These are phyloP conservation scores for Drosophila bifasciata DNA, from an alignment of 1,140 invertebrate species.

Conservation along the genomic window DNA sequence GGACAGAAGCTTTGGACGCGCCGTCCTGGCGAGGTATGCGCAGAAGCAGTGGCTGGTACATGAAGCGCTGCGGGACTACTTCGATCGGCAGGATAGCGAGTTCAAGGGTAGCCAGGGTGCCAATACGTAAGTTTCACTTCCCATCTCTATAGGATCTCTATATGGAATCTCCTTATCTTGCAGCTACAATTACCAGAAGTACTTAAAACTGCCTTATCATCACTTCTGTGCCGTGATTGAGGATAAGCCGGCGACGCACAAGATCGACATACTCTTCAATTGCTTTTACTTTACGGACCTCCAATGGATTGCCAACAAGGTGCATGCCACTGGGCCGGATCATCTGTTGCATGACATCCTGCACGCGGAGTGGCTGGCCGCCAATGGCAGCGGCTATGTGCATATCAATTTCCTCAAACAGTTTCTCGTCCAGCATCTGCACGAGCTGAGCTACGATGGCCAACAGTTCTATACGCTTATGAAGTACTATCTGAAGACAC, in stretches of 20 bases:
- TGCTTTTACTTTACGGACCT: conserved; percentile 86
- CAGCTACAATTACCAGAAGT: conserved; percentile 91
- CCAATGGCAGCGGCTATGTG: conserved; percentile 48
- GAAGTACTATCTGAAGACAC: conserved; percentile 86
- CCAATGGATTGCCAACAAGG: conserved; percentile 90
- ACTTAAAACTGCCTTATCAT: conserved; percentile 93
- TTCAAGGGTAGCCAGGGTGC: conserved; percentile 61
- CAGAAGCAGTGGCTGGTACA: conserved; percentile 81
- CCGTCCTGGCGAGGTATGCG: conserved; percentile 75
- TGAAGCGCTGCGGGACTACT: conserved; percentile 81
- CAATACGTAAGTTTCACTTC: conserved; percentile 56
- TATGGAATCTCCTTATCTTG: background rate
- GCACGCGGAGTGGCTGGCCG: conserved; percentile 64
- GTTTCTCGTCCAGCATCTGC: conserved; percentile 88
- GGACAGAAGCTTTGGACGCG: conserved; percentile 72
- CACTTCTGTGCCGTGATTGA: conserved; percentile 83
- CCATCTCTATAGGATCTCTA: background rate
- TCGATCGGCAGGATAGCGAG: conserved; percentile 77
- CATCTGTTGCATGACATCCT: conserved; percentile 77
- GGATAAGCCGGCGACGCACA: conserved; percentile 74
- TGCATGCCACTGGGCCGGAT: conserved; percentile 87
- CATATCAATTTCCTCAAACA: conserved; percentile 87
- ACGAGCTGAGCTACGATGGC: conserved; percentile 89
- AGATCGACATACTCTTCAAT: conserved; percentile 79
- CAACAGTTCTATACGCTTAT: conserved; percentile 90